These are phyloP conservation scores for Acipenser ruthenus DNA, from an alignment of 2,797 vertebrate genomes.

Conservation along the genomic window DNA sequence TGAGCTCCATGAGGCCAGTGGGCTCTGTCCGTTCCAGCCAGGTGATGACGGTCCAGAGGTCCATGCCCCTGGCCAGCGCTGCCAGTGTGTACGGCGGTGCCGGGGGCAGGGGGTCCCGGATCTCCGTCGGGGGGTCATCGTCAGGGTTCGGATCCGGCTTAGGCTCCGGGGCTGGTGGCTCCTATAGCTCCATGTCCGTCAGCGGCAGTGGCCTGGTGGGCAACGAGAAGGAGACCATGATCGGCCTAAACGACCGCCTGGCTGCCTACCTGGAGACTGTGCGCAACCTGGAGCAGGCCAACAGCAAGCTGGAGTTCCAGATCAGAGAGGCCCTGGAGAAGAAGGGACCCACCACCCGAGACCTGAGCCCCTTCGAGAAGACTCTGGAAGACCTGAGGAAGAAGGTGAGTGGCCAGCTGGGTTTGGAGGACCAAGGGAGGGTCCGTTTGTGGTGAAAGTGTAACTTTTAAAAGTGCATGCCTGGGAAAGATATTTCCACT, in stretches of 20 bases:
- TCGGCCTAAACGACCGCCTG: conserved; percentile 82
- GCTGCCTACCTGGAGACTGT: conserved; percentile 83
- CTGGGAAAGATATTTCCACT: too few species aligned
- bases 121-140: conserved; percentile 56
- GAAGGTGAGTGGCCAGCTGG: conserved; percentile 63
- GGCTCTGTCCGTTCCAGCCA: conserved; percentile 17
- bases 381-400: conserved; percentile 73
- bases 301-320: conserved; percentile 73
- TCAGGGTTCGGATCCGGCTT: conserved; percentile 25
- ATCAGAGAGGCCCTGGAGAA: conserved; percentile 82
- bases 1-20: conserved; percentile 43
- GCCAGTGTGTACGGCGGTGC: conserved; percentile 69
- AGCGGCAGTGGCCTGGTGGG: conserved; percentile 50
- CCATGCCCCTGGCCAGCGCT: conserved; percentile 40
- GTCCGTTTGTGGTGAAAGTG: too few species aligned
- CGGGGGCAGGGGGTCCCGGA: conserved; percentile 54
- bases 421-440: neutral
- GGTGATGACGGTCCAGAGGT: conserved; percentile 38
- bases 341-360: conserved; percentile 67
- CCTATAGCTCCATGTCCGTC: conserved; percentile 41
- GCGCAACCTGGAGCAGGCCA: conserved; percentile 75
- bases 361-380: conserved; percentile 74
- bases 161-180: conserved; percentile 24
- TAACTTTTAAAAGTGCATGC: too few species aligned
- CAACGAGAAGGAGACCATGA: conserved; percentile 87